Conservation (phyloP, 2,888 invertebrate species). For the Xestia sexstrigata region DNA sequence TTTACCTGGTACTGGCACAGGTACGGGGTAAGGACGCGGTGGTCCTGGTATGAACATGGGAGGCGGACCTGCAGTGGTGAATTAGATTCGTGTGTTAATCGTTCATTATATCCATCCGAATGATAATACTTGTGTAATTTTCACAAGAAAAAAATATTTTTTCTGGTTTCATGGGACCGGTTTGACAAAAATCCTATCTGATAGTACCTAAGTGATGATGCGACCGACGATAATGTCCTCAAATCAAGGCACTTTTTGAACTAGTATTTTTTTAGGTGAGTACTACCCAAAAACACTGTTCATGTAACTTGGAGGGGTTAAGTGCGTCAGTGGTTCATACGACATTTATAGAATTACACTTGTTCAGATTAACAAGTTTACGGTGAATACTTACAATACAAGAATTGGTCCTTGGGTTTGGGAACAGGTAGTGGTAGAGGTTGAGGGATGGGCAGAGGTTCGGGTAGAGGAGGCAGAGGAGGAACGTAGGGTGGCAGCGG, state of each 20-base stretch:
- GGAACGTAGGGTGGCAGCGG: conserved; percentile 41
- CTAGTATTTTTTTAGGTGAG: neutral
- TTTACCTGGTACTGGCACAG: conserved; percentile 81
- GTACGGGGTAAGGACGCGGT: conserved; percentile 83
- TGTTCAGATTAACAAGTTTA: neutral
- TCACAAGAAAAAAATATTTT: neutral
- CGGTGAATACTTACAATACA: conserved; percentile 57
- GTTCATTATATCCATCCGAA: neutral
- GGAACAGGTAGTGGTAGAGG: conserved; percentile 37
- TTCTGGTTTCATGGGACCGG: neutral
- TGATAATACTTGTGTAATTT: neutral
- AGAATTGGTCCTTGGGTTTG: conserved; percentile 33
- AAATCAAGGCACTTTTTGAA: neutral
- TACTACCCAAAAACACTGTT: neutral
- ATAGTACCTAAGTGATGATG: neutral
- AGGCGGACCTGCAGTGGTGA: conserved; percentile 76
- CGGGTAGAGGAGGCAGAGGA: conserved; percentile 29
- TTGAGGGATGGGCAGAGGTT: conserved; percentile 30
- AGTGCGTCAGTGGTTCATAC: conserved; percentile 28
- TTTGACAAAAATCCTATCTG: neutral
- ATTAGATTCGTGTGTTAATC: conserved; percentile 2
- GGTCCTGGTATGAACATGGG: conserved; percentile 81
- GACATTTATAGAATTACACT: neutral
- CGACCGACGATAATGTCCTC: neutral
- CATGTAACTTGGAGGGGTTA: neutral